Base-by-base conservation (phyloP, 2,888 invertebrate species). In the Lochmaea capreae region DNA sequence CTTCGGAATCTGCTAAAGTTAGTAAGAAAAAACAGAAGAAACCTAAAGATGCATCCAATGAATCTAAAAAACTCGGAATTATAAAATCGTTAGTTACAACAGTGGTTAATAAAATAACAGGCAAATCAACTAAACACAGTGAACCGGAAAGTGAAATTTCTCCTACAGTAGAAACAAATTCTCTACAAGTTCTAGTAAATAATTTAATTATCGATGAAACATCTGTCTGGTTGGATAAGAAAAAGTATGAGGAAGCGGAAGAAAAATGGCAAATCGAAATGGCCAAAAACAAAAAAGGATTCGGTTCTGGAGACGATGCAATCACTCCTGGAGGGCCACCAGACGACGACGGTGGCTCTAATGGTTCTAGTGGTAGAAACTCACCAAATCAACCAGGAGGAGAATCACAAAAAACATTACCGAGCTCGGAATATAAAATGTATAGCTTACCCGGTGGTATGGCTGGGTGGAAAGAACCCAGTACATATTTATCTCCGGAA, bases 391-490 rank as follows among this genome's bases (percentile, higher is more conserved):
- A 77, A 71, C 75, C 79, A 9, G 76, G 67, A 6, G 75, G 75
- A 22, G 77, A 78, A 61, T 65, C 77, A 12, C 54, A 67, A n/a
- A 69, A 73, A 33, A 65, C 73, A 33, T 66, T 72, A 67, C 79
- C 79, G 22, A 52, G 65, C 42, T 78, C 78, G 1, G 80, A 83
- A 26, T 90, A 89, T 65, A 87, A 88, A 52, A 92, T 84, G 74
- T 84, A 84, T 66, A 81, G 93, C 87, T 88, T 95, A 78, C 95
- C 95, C 8, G 94, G 94, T 76, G 94, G 94, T 71, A 91, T 95
- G 81, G 93, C 93, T 86, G 92, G 93, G 84, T 95, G 94, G 94
- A 92, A 91, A 85, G 95, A 94, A 84, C 91, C 93, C 84, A 94
- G 93, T 84, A 94, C 95, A 66, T 94, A 94, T 83, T 88, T 95